Base-by-base conservation (phyloP, 2,888 invertebrate genomes). In the Melanotus villosus region DNA sequence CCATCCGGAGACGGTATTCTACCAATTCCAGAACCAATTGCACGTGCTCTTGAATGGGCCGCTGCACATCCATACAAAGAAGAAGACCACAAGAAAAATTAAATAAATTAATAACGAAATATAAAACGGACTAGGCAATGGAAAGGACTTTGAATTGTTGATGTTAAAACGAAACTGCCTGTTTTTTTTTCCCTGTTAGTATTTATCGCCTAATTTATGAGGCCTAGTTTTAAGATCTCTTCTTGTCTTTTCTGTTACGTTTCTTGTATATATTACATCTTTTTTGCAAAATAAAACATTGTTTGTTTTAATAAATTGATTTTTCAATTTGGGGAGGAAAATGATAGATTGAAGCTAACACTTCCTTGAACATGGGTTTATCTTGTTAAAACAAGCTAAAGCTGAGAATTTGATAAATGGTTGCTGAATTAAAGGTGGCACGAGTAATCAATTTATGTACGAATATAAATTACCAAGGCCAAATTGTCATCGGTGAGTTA, bases 1-100 rank as follows among this genome's bases (percentile, higher is more conserved):
- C 82, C 86, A 10, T 75, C 78, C 1, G 86, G 86, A 4, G 81
- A 73, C 1, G 83, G 84, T 75, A 74, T 86, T 56, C 86, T 85
- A 6, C 77, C 75, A 5, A 70, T 82, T 0, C 85, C 85, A 3
- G 45, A 65, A 52, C 23, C 43, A 12, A 85, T 86, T 70, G 68
- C 65, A 21, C 83, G 83, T 67, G 73, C 84, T 12, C 58, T 85
- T 16, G 80, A 77, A 57, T 86, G 83, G 81, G 80, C 80, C 68
- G 79, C 74, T 0, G 71, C 75, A 32, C 82, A 82, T 56, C 77
- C 82, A 6, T 60, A 62, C 54, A 65, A 67, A 62, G 73, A 73
- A 52, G 57, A 57, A 9, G 36, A 21, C 18, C n/a, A 21, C n/a
- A n/a, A n/a, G 0, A 56, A 65, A 58, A 47, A 50, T 18, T 65